Evolutionary conservation across 2,888 invertebrate genomes (phyloP), one percentile per base, ranked within the genome.

Genomic region (Argyresthia albistria): DNA sequence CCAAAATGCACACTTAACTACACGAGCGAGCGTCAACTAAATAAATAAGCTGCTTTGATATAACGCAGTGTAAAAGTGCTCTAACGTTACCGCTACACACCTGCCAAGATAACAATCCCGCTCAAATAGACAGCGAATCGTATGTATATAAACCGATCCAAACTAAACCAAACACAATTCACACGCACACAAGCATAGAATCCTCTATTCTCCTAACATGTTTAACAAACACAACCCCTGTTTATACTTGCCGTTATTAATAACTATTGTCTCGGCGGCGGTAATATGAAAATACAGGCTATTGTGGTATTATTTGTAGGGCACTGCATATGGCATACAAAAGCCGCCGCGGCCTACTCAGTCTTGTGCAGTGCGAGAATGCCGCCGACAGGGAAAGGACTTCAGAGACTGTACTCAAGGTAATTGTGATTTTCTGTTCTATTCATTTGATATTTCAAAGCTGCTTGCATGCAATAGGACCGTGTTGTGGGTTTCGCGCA

Each of bases 261-360:
- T 80, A 80, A 76, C 80, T 78, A 81, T 84, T 82, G 81, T 86
- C 76, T 76, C 65, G 66, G 64, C 16, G 16, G 73, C 62, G 54
- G 54, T 58, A 60, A 60, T 66, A 66, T 70, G 67, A 66, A 63
- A 65, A 66, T 75, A 70, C 9, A 65, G 65, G 62, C 69, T 72
- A 80, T 80, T 77, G 79, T 80, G 60, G 59, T 70, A 62, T 69
- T 65, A 63, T 70, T 60, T 57, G 60, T 64, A 87, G 87, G 68
- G 86, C 87, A 53, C 66, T 87, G 66, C 82, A 80, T 57, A 77
- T 79, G 78, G 84, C 87, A 53, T 87, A 87, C 83, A 87, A 87
- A 86, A 87, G 86, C 77, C 67, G 86, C 1, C 82, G 87, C 57
- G 80, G 81, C 0, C 62, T 86, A 53, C 66, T 79, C 50, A 80